Evolutionary conservation across 2,113 vertebrate species (phyloP), one percentile per base, ranked within the genome.

Genomic region (Hypocryptadius cinnamomeus): DNA sequence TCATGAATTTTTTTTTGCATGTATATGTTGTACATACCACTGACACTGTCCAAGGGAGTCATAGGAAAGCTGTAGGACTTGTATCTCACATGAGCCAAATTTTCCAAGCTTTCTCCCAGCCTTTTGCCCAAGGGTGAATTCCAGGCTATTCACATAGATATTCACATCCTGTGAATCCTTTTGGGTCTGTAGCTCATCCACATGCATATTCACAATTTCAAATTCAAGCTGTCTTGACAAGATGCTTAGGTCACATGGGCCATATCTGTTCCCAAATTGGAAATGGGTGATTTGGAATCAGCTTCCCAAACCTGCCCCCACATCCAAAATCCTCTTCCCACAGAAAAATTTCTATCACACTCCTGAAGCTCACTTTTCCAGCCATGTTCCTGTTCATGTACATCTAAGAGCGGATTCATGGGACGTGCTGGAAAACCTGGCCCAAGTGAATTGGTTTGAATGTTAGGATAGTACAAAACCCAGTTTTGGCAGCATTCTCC

Each of bases 171-270:
- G 23, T 63, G 80, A 91, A 87, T 89, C 66, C 33, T 92, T 95
- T 54, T 42, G 84, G 89, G 80, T 66, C 87, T 91, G 78, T 56
- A 91, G 70, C 85, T 93, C 78, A 89, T 78, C 81, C 68, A 78
- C 95, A 77, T 93, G 86, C 84, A 92, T 87, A 94, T 93, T 95
- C 94, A 92, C 86, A 84, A 65, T 89, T 91, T 95, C 79, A 85
- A 92, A 92, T 85, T 90, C 95, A 96, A 94, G 89, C 93, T 96
- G 94, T 94, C 94, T 92, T 95, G 87, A 94, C 87, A 95, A 90
- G 91, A 95, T 94, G 89, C 90, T 96, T 87, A 92, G 94, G 93
- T 95, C 95, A 94, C 80, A 90, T 81, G 89, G 94, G 85, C 92
- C 85, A 44, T 93, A 79, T 92, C 87, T 83, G 63, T 77, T 92